A percentile compares a stretch with the other conserved stretches of the same genome.
Evolutionary conservation across 2,113 vertebrate genomes (phyloP).

Genomic region (Leucoraja erinaceus): DNA sequence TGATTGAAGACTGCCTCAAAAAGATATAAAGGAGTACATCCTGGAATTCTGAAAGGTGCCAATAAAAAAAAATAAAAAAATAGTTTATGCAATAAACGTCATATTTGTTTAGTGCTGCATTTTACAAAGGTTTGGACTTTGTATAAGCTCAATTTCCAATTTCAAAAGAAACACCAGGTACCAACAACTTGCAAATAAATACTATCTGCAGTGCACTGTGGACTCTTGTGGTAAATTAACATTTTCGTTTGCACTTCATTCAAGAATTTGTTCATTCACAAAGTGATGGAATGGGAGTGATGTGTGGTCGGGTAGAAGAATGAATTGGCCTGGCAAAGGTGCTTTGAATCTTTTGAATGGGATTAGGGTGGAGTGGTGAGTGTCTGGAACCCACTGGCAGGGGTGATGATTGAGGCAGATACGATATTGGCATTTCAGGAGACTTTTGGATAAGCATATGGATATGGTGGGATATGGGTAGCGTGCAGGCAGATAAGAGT

Average conservation of each 20-base stretch:
- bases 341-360: not conserved
- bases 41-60: constrained; percentile 36
- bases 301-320: not conserved
- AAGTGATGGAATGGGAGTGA: not conserved
- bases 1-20: constrained; percentile 6
- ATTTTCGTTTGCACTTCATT: not conserved
- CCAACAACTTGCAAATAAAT: not conserved
- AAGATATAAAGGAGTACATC: constrained; percentile 4
- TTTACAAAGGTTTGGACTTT: not conserved
- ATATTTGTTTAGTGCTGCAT: not conserved
- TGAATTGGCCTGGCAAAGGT: not conserved
- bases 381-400: no score
- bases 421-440: no score
- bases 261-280: no score
- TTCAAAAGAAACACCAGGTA: not conserved
- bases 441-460: no score
- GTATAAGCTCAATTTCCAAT: not conserved
- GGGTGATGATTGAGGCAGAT: no score
- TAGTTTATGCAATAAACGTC: constrained; percentile 16
- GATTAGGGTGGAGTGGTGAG: not conserved
- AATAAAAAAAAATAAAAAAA: constrained; percentile 35
- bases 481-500: no score
- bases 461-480: no score
- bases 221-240: not conserved
- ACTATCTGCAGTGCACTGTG: no score